Evolutionary conservation across 2,113 vertebrate genomes (phyloP).

Genomic region (Otolemur garnettii): DNA sequence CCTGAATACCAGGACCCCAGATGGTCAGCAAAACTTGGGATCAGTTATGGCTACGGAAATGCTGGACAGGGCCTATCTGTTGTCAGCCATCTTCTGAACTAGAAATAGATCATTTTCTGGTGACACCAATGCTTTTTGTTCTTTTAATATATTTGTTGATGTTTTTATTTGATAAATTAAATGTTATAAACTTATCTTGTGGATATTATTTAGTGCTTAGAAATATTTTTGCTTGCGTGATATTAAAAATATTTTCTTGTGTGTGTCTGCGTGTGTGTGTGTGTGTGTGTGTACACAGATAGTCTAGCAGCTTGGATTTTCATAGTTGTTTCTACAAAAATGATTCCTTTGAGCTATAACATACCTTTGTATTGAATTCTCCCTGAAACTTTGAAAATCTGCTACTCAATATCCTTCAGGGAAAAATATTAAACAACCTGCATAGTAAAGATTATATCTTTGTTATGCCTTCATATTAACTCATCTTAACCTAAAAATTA

Average conservation of each 20-base stretch:
- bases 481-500: neutral
- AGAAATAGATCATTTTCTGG: neutral
- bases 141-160: neutral
- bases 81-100: rapidly evolving
- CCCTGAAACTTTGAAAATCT: neutral
- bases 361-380: neutral
- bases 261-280: neutral
- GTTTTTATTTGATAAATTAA: neutral
- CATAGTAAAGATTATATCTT: neutral
- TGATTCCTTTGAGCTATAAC: neutral
- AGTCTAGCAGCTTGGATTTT: neutral
- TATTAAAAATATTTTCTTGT: neutral
- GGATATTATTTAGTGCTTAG: neutral
- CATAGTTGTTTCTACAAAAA: neutral
- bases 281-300: neutral
- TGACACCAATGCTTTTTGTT: neutral
- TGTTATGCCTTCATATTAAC: neutral
- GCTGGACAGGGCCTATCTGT: neutral
- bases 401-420: neutral
- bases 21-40: neutral
- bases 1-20: neutral
- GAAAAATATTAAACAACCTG: neutral
- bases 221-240: neutral
- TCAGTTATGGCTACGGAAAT: too few relatives aligned
- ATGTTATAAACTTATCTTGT: neutral